These are phyloP conservation scores for Mesocricetus auratus DNA, from an alignment of 2,113 vertebrate species.

Conservation along the genomic window DNA sequence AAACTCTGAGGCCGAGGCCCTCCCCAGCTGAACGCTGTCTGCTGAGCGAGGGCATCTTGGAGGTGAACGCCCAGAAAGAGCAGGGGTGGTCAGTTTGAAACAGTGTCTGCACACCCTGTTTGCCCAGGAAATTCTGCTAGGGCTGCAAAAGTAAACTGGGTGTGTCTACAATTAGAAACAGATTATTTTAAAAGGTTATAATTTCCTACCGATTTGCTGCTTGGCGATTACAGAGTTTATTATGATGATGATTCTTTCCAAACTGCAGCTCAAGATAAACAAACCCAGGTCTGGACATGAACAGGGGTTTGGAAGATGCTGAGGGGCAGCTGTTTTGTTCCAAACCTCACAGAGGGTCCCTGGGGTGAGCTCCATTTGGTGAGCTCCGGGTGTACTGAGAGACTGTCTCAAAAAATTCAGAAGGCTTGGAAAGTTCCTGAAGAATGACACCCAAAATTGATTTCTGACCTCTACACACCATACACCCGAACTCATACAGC, in stretches of 20 bases:
- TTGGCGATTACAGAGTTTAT: constrained; percentile 73
- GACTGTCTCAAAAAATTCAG: background rate
- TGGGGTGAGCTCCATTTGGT: background rate
- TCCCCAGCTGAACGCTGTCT: background rate
- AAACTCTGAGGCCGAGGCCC: background rate
- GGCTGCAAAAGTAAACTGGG: constrained; percentile 55
- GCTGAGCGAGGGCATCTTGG: constrained; percentile 25
- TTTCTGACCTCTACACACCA: background rate
- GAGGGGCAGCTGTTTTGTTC: background rate
- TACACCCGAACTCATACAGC: background rate
- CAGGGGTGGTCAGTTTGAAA: background rate
- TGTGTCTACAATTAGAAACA: constrained; percentile 78
- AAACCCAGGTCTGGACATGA: constrained; percentile 62
- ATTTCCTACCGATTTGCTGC: constrained; percentile 73
- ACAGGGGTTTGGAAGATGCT: background rate
- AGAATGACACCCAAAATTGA: background rate
- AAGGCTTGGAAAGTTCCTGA: background rate
- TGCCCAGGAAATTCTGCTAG: constrained; percentile 68
- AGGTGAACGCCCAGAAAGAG: constrained; percentile 26
- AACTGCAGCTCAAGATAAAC: constrained; percentile 64
- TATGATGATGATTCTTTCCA: background rate
- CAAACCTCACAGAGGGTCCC: background rate
- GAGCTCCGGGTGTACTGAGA: background rate
- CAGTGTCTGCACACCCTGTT: background rate
- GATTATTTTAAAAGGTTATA: constrained; percentile 81